Conservation (phyloP, 2,888 invertebrate species). For the Diachrysia chrysitis region DNA sequence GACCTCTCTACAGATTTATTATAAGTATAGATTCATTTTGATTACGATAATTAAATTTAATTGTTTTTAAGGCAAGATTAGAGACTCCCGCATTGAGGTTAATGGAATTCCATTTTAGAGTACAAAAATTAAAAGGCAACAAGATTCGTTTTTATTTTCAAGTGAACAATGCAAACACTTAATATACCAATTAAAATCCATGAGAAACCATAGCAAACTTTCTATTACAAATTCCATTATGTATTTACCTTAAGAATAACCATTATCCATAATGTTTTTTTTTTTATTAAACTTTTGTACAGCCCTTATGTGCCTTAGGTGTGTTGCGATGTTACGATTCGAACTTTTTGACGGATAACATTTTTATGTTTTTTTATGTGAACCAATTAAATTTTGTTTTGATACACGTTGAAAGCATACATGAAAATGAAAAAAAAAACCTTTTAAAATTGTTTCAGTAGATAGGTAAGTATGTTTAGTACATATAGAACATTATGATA, state of each 20-base stretch:
- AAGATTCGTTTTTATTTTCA: constrained; percentile 31
- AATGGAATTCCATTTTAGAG: constrained; percentile 7
- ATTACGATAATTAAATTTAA: not conserved
- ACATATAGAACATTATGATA: too few species aligned
- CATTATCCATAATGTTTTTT: constrained; percentile 20
- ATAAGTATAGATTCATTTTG: too few species aligned
- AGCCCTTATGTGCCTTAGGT: not conserved
- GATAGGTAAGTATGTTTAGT: too few species aligned
- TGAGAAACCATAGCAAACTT: constrained; percentile 35
- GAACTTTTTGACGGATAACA: not conserved
- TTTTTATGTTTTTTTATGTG: not conserved
- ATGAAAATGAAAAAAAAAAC: not conserved
- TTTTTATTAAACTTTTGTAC: not conserved
- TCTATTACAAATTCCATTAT: constrained; percentile 32
- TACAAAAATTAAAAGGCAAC: constrained; percentile 43
- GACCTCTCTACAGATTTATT: too few species aligned
- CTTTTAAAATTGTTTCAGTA: not conserved
- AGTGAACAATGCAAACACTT: constrained; percentile 33
- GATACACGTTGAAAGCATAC: not conserved
- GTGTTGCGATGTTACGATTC: not conserved
- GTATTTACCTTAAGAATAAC: constrained; percentile 12
- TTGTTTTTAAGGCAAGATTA: not conserved
- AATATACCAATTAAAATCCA: constrained; percentile 54
- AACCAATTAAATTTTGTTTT: constrained; percentile 3
- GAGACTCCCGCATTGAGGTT: constrained; percentile 1